Evolutionary conservation across 2,888 invertebrate species (phyloP), one percentile per base, ranked within the genome.

Genomic region (Yponomeuta evonymella): DNA sequence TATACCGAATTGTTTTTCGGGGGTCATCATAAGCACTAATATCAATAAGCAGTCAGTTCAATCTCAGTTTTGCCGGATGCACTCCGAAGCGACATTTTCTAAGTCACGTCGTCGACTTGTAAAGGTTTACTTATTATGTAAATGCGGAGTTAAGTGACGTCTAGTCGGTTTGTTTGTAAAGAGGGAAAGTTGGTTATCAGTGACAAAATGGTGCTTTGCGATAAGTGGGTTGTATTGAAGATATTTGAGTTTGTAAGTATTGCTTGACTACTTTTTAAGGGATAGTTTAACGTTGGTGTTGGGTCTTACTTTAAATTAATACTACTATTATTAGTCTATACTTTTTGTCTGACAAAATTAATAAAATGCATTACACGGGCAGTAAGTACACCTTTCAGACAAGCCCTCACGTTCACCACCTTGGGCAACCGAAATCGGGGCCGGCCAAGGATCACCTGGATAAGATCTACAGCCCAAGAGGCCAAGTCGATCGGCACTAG

Each of bases 181-280:
- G 51, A 58, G 51, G 51, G 51, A 29, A n/a, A 30, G 51, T 58
- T 58, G 4, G 23, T 76, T 77, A 77, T 75, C 78, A 74, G 75
- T 75, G 66, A 75, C 74, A 73, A 69, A 66, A 92, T 92, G 92
- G 89, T 87, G 80, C 82, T 90, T 63, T 93, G 89, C 80, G 92
- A 93, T 85, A 92, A 92, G 87, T 93, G 93, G 93, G 92, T 93
- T 87, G 91, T 86, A 75, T 87, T 93, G 78, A 93, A 93, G 89
- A 89, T 92, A 81, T 86, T 91, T 69, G 90, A 93, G 85, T 92
- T 93, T 77, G 93, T 93, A 81, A 89, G 93, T 90, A 83, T 76
- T 77, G 15, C 62, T 75, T 48, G 23, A 11, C n/a, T 51, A 51
- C 51, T 15, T 58, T 58, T 58, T 58, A 58, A 12, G 51, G 51